phyloP scores from a whole-genome alignment of 2,797 vertebrate species.

The Heterohyrax brucei region DNA sequence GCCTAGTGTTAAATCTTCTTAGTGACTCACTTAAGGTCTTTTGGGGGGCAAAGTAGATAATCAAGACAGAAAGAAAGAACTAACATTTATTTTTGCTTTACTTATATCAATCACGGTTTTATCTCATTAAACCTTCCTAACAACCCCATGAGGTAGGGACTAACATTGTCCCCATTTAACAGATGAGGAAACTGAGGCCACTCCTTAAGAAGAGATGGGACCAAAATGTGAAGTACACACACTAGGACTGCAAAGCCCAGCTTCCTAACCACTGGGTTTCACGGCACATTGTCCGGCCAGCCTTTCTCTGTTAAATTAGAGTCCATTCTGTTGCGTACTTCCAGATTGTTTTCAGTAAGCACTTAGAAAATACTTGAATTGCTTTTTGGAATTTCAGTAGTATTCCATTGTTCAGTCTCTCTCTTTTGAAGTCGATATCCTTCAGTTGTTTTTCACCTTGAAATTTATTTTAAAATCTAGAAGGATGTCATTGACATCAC shows the following conservation, averaged over 20 bases:
- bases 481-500: neutral
- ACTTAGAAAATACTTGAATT: conserved; percentile 20
- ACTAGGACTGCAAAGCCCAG: neutral
- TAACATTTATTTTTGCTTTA: neutral
- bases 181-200: neutral
- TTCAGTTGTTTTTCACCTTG: conserved; percentile 17
- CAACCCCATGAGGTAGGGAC: neutral
- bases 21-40: neutral
- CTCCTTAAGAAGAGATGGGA: neutral
- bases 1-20: neutral
- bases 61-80: neutral
- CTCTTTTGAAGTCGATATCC: neutral
- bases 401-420: neutral
- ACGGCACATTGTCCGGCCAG: too few species aligned
- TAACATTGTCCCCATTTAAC: neutral
- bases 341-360: neutral
- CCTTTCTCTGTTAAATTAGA: neutral
- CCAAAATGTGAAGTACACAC: neutral
- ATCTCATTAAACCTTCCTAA: neutral
- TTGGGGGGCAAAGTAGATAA: neutral
- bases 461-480: conserved; percentile 32
- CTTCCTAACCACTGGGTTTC: neutral
- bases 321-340: neutral
- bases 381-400: neutral
- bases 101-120: neutral